Percentiles rank a stretch among this genome's conserved stretches.
Conservation (phyloP, 2,888 invertebrate genomes). For the Hydriomena furcata region DNA sequence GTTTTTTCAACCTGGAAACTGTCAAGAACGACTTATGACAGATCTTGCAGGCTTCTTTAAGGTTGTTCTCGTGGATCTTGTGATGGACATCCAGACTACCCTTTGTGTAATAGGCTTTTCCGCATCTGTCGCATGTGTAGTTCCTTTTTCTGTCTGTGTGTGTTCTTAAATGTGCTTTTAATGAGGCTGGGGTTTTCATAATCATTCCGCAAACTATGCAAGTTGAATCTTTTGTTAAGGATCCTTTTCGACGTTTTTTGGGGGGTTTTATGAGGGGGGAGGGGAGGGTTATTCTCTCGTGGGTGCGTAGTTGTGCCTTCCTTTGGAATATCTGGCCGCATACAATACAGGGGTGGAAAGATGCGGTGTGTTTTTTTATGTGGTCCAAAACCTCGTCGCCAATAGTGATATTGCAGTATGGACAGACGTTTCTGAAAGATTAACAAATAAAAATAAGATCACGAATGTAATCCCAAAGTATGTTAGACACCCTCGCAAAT, state of each 20-base stretch:
- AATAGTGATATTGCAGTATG: conserved; percentile 18
- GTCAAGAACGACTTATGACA: conserved; percentile 23
- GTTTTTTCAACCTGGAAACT: conserved; percentile 13
- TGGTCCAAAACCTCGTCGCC: not conserved
- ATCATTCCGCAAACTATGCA: conserved; percentile 12
- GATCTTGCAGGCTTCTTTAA: conserved; percentile 14
- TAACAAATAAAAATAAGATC: too few relatives aligned
- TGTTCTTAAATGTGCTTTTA: conserved; percentile 7
- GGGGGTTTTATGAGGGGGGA: not conserved
- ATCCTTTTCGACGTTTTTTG: not conserved
- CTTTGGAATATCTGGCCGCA: conserved; percentile 11
- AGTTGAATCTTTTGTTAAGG: not conserved
- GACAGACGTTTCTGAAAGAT: conserved; percentile 23
- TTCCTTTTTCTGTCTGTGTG: conserved; percentile 13
- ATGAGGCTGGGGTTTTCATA: conserved; percentile 9
- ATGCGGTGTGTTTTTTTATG: not conserved
- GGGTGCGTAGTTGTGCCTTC: not conserved
- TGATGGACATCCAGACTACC: conserved; percentile 2
- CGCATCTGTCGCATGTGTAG: conserved; percentile 22
- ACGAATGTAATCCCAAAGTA: too few relatives aligned
- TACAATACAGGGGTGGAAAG: conserved; percentile 5
- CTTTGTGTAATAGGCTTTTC: conserved; percentile 16
- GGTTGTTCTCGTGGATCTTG: conserved; percentile 8
- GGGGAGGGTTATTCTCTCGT: not conserved
- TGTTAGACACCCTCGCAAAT: too few relatives aligned